Base-by-base conservation (phyloP, 1,140 invertebrate species). In the Cecropterus lyciades region DNA sequence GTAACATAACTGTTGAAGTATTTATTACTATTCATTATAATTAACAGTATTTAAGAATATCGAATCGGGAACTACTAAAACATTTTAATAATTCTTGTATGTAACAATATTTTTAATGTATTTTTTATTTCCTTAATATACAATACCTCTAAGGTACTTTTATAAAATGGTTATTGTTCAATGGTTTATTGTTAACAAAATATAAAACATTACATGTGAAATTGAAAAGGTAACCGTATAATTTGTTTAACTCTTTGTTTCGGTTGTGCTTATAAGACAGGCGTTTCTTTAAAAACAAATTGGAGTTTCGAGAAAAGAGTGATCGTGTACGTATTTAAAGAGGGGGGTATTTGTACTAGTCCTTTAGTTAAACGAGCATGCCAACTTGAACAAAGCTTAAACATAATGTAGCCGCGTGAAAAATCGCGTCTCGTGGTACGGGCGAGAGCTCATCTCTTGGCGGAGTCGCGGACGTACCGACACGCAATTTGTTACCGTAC, bases 401-500 rank as follows among this genome's bases (percentile, higher is more conserved):
- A 51, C 30, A 51, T 51, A 62, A 42, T 51, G 33, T 62, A 37
- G 33, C 33, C n/a, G n/a, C 46, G 55, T 52, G 57, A 68, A 68
- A 70, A 70, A 73, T 70, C n/a, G n/a, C 59, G 57, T 64, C 40
- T 51, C 48, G 33, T 84, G 48, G 81, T 84, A 85, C 13, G 78
- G 83, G 72, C 48, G 14, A 64, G 59, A 74, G 77, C 79, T 83
- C 77, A 81, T 85, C 77, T 82, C 75, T 62, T 75, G 73, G 76
- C 72, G 74, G 65, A 78, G 74, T 77, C 76, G 79, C 72, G 76
- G 78, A 74, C 74, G 69, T 69, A 77, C 55, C 76, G 74, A 80
- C 68, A 80, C 69, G 79, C 83, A 87, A 89, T 89, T 89, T 89
- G 84, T 89, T 84, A 79, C 70, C 75, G 73, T 80, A 82, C 72